A percentile compares a stretch with the other conserved stretches of the same genome.
These are phyloP conservation scores for Drosophila kikkawai DNA, from an alignment of 1,140 invertebrate genomes.

Conservation along the genomic window DNA sequence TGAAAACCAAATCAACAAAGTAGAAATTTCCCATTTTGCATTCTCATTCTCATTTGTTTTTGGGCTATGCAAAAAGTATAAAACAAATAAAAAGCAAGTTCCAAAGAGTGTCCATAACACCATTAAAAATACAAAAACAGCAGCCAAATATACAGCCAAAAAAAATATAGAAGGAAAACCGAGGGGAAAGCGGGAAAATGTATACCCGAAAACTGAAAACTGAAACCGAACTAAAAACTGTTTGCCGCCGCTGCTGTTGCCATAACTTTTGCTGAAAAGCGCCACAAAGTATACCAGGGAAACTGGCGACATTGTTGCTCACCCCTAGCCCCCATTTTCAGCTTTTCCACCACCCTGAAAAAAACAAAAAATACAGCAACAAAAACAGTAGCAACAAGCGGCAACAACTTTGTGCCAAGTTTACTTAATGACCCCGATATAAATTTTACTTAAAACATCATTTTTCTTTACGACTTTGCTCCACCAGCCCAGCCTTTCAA, in stretches of 20 bases:
- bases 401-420: conserved; percentile 82
- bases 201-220: conserved; percentile 34
- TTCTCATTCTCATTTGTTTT: conserved; percentile 22
- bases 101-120: conserved; percentile 40
- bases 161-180: not conserved
- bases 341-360: not conserved
- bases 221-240: conserved; percentile 51
- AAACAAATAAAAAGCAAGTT: not conserved
- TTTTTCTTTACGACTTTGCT: conserved; percentile 80
- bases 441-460: conserved; percentile 84
- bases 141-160: not conserved
- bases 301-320: conserved; percentile 78
- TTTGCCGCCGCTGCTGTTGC: conserved; percentile 34
- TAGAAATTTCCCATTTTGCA: conserved; percentile 7
- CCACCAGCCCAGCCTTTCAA: conserved; percentile 11
- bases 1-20: conserved; percentile 23
- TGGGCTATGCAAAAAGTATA: not conserved
- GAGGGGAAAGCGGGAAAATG: conserved; percentile 26
- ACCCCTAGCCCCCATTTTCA: conserved; percentile 8
- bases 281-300: conserved; percentile 76
- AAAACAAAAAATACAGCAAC: conserved; percentile 10
- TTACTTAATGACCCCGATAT: conserved; percentile 83
- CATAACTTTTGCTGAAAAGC: conserved; percentile 68
- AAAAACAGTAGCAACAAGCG: conserved; percentile 54
- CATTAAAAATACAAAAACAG: conserved; percentile 40